phyloP scores from a whole-genome alignment of 2,797 vertebrate species.

The Phrynocephalus forsythii region DNA sequence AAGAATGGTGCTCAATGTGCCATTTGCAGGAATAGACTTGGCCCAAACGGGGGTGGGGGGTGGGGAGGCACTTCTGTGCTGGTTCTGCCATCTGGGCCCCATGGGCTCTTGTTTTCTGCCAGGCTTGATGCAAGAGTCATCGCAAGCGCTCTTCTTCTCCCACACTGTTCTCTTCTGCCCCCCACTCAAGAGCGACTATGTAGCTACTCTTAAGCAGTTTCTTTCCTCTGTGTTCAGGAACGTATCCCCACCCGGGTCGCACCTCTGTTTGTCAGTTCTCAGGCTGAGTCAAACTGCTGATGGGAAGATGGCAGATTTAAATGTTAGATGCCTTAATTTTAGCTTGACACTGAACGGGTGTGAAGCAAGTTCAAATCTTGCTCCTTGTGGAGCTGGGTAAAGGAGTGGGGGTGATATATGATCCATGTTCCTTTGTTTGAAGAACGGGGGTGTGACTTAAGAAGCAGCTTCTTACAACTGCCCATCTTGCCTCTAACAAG shows the following conservation, averaged over 20 bases:
- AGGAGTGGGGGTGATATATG: too few species aligned
- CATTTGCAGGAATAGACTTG: background rate
- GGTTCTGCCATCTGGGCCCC: background rate
- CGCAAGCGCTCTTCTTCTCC: background rate
- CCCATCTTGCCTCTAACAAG: too few species aligned
- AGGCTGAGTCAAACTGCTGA: background rate
- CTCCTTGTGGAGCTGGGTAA: too few species aligned
- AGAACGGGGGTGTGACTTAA: too few species aligned
- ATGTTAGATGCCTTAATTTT: constrained; percentile 27
- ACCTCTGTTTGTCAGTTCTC: background rate
- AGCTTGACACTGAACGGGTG: constrained; percentile 15
- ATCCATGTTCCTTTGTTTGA: too few species aligned
- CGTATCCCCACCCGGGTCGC: background rate
- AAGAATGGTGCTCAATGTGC: background rate
- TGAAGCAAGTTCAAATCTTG: background rate
- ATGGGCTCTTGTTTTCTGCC: background rate
- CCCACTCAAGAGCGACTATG: background rate
- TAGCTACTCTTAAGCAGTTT: background rate
- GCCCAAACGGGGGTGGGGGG: too few species aligned
- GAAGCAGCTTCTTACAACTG: too few species aligned
- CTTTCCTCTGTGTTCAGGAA: background rate
- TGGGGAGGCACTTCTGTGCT: too few species aligned
- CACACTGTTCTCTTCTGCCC: background rate
- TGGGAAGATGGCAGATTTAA: background rate
- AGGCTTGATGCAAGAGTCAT: background rate